These are phyloP conservation scores for Xenotilapia longispinis DNA, from an alignment of 2,113 vertebrate genomes.

Conservation along the genomic window DNA sequence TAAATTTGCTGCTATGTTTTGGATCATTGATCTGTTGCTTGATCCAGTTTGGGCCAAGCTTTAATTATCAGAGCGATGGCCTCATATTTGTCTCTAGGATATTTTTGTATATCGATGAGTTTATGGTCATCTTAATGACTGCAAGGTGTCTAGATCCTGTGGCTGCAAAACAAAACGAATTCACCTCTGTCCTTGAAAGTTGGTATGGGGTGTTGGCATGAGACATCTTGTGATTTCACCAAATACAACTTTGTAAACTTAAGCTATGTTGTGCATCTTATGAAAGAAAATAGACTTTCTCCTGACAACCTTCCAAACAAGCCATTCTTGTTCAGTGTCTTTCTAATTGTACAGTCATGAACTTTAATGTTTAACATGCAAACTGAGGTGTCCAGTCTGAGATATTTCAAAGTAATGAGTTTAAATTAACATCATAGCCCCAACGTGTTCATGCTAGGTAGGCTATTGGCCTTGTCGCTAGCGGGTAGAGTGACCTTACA, in stretches of 20 bases:
- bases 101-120: background rate
- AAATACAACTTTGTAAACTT: background rate
- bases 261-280: background rate
- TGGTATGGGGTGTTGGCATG: background rate
- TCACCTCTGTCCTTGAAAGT: background rate
- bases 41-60: background rate
- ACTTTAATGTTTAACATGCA: background rate
- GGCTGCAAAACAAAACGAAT: background rate
- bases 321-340: background rate
- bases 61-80: background rate
- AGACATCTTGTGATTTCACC: background rate
- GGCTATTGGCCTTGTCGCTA: background rate
- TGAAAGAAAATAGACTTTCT: background rate
- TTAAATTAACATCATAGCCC: background rate
- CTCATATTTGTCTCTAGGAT: background rate
- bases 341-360: background rate
- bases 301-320: background rate
- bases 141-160: background rate
- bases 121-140: background rate
- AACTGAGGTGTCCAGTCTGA: background rate
- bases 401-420: background rate
- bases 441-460: background rate
- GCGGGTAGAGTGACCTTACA: background rate
- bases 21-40: background rate
- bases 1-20: background rate